Conservation (phyloP, 2,113 vertebrate species). For the Aegotheles bennettii region DNA sequence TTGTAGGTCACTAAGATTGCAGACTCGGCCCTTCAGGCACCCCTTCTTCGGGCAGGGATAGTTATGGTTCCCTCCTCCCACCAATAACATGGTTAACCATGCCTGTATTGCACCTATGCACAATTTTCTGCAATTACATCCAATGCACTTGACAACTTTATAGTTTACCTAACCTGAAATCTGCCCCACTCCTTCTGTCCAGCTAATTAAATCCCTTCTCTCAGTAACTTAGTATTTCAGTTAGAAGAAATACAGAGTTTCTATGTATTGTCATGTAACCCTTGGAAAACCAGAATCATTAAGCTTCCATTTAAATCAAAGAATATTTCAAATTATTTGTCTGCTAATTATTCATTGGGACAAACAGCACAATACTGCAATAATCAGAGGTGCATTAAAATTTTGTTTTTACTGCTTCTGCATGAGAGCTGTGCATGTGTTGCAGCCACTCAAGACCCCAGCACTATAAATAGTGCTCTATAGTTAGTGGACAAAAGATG, state of each 20-base stretch:
- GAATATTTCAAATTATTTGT: neutral
- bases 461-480: conserved; percentile 72
- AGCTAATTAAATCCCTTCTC: neutral
- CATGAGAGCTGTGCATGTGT: neutral
- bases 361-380: neutral
- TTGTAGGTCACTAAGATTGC: neutral
- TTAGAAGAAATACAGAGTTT: neutral
- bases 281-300: neutral
- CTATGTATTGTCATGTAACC: neutral
- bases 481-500: conserved; percentile 63
- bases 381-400: neutral
- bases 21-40: neutral
- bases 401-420: neutral
- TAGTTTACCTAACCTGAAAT: neutral
- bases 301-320: neutral
- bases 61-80: neutral
- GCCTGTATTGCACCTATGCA: neutral
- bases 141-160: neutral
- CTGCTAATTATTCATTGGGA: neutral
- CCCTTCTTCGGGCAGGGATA: neutral
- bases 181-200: neutral
- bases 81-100: neutral
- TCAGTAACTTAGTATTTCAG: neutral
- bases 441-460: conserved; percentile 22
- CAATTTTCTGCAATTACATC: neutral